Base-by-base conservation (phyloP, 1,140 invertebrate species). In the Drosophila sechellia region DNA sequence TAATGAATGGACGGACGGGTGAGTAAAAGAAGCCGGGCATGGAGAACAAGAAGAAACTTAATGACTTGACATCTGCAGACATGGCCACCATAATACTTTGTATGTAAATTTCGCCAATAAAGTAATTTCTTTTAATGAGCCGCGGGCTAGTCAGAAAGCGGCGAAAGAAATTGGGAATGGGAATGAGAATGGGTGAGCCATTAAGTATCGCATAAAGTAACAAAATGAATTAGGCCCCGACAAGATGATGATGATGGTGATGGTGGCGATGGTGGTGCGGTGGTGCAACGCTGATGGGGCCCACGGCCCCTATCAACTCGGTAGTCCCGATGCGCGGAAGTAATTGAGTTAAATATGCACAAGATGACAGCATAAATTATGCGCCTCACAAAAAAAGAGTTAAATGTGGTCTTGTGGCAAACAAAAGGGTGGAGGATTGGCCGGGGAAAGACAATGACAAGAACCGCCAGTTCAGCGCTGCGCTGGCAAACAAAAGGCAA, bases 291-390 rank as follows among this genome's bases (percentile, higher is more conserved):
- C 2, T 31, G 57, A 50, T 50, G 58, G 58, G 58, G 45, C 25
- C 63, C 45, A 64, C 17, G 81, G 75, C 83, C 83, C 81, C 81
- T 86, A 86, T 86, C 81, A 78, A 50, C 65, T 65, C 75, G 74
- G 61, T 66, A 83, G 65, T 78, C 74, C 60, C 71, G 72, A 79
- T 79, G 85, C 71, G 79, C 84, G 84, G 84, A 87, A 87, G 84
- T 87, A 87, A 87, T 87, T 87, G 84, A 87, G 84, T 87, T 87
- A 89, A 87, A 89, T 84, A 87, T 87, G 84, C 84, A 80, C 79
- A 89, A 89, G 84, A 89, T 89, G 84, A 87, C 84, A 89, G 85
- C 84, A 89, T 87, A 84, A 89, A 87, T 87, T 89, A 89, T 87
- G 81, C 73, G 60, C 27, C 52, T 40, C 75, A 76, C 55, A 63